These are phyloP conservation scores for Gymnoscelis rufifasciata DNA, from an alignment of 2,888 invertebrate species.

Conservation along the genomic window DNA sequence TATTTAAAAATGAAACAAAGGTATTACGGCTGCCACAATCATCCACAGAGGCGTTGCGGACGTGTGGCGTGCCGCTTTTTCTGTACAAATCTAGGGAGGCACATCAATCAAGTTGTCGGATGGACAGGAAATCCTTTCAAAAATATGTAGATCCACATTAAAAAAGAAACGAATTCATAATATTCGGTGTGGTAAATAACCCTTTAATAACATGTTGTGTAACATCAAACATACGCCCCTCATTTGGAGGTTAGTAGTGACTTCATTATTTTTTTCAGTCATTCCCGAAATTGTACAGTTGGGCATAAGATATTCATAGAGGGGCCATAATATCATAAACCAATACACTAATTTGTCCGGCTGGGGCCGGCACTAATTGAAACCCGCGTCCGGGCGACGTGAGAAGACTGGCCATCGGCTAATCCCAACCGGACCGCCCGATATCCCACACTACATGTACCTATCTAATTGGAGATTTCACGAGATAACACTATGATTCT, in stretches of 20 bases:
- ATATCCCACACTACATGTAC: slow-evolving; percentile 36
- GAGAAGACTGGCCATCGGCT: slow-evolving; percentile 70
- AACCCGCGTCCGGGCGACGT: slow-evolving; percentile 63
- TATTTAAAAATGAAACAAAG: slow-evolving; percentile 76
- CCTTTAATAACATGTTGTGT: slow-evolving; percentile 49
- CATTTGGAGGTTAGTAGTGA: slow-evolving; percentile 8
- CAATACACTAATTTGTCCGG: slow-evolving; percentile 58
- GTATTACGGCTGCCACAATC: slow-evolving; percentile 65
- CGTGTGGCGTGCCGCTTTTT: slow-evolving; percentile 68
- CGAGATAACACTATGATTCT: slow-evolving; percentile 71
- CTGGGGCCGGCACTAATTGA: slow-evolving; percentile 61
- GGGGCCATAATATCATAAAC: slow-evolving; percentile 46
- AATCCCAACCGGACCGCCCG: slow-evolving; percentile 43
- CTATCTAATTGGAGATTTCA: slow-evolving; percentile 69
- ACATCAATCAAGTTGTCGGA: slow-evolving; percentile 77
- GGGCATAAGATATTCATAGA: slow-evolving; percentile 46
- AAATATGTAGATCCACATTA: slow-evolving; percentile 76
- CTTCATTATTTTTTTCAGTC: slow-evolving; percentile 15
- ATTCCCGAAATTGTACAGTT: neutral
- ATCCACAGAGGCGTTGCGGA: slow-evolving; percentile 64
- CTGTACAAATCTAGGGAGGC: slow-evolving; percentile 71
- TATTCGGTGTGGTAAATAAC: slow-evolving; percentile 53
- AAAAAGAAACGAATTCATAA: slow-evolving; percentile 69
- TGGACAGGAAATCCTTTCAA: slow-evolving; percentile 70
- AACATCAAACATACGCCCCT: slow-evolving; percentile 23